Conservation (phyloP, 2,888 invertebrate genomes). For the Itoplectis maculator region DNA sequence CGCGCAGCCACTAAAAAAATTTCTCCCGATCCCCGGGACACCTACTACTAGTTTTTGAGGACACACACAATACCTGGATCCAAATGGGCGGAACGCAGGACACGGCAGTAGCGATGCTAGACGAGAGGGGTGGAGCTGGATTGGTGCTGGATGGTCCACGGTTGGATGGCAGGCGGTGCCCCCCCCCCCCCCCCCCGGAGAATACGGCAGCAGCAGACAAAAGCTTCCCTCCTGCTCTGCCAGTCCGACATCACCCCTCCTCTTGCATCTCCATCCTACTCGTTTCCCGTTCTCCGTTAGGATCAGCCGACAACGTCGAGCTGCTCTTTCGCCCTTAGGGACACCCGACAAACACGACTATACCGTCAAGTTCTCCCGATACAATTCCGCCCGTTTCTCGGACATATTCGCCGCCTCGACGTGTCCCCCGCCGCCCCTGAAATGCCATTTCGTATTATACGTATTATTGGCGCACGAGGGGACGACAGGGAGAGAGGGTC, state of each 20-base stretch:
- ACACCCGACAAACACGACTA: constrained; percentile 26
- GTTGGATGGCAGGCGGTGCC: constrained; percentile 66
- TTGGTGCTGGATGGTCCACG: constrained; percentile 57
- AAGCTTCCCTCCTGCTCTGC: constrained; percentile 47
- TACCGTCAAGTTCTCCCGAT: constrained; percentile 31
- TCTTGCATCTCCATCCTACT: constrained; percentile 4
- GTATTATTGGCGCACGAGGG: constrained; percentile 33
- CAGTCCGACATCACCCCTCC: constrained; percentile 15
- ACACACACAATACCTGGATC: neutral
- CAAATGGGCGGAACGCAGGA: constrained; percentile 57
- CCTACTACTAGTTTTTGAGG: neutral
- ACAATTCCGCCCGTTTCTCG: constrained; percentile 27
- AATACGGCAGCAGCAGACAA: constrained; percentile 47
- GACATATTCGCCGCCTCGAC: constrained; percentile 30
- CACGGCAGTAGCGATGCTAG: constrained; percentile 18
- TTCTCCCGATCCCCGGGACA: neutral
- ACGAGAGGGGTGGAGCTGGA: constrained; percentile 63
- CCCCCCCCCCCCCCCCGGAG: too few relatives aligned
- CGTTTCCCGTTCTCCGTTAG: constrained; percentile 45
- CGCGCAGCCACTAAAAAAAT: neutral
- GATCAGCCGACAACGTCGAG: constrained; percentile 4
- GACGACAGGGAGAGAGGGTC: constrained; percentile 42
- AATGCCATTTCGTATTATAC: constrained; percentile 58
- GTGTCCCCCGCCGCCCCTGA: constrained; percentile 47
- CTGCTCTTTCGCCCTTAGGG: constrained; percentile 56